A percentile compares a stretch with the other conserved stretches of the same genome.
Evolutionary conservation across 2,888 invertebrate species (phyloP).

Genomic region (Eilema depressum): DNA sequence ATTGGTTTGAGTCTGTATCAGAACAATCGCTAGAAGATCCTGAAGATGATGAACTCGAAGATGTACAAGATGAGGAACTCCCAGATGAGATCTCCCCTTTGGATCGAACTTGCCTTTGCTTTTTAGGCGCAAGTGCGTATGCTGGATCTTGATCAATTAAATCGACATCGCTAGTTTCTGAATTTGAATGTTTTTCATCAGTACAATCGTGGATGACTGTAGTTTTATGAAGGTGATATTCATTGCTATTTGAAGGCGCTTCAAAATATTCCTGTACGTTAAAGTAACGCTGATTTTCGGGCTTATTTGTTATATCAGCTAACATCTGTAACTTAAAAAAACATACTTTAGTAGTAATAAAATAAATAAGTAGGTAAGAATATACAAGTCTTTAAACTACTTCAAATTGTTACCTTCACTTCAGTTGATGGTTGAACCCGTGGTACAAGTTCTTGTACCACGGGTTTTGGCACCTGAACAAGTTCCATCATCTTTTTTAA

Average conservation of each 20-base stretch:
- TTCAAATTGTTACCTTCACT: slow-evolving; percentile 22
- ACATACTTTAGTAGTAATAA: slow-evolving; percentile 9
- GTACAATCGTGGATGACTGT: slow-evolving; percentile 24
- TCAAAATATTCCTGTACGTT: slow-evolving; percentile 19
- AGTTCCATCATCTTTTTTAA: slow-evolving; percentile 30
- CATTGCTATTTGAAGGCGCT: slow-evolving; percentile 11
- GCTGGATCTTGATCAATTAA: slow-evolving; percentile 30
- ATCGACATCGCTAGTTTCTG: slow-evolving; percentile 31
- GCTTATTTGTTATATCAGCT: slow-evolving; percentile 30
- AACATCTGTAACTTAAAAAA: slow-evolving; percentile 30
- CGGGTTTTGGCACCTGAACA: slow-evolving; percentile 20
- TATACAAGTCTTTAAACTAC: slow-evolving; percentile 8
- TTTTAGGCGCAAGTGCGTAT: slow-evolving; percentile 25
- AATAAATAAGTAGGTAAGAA: slow-evolving; percentile 9
- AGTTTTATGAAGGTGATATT: slow-evolving; percentile 18
- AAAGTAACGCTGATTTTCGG: slow-evolving; percentile 28
- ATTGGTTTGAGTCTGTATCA: slow-evolving; percentile 28
- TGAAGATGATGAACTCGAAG: slow-evolving; percentile 27
- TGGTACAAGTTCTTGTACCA: slow-evolving; percentile 17
- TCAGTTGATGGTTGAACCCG: slow-evolving; percentile 26
- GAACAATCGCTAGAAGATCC: slow-evolving; percentile 23
- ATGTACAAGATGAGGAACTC: slow-evolving; percentile 25
- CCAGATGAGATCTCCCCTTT: slow-evolving; percentile 25
- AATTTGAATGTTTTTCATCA: slow-evolving; percentile 22
- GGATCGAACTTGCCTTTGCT: slow-evolving; percentile 21